A percentile compares a stretch with the other conserved stretches of the same genome.
phyloP scores from a whole-genome alignment of 2,113 vertebrate species.

The Anguilla japonica region DNA sequence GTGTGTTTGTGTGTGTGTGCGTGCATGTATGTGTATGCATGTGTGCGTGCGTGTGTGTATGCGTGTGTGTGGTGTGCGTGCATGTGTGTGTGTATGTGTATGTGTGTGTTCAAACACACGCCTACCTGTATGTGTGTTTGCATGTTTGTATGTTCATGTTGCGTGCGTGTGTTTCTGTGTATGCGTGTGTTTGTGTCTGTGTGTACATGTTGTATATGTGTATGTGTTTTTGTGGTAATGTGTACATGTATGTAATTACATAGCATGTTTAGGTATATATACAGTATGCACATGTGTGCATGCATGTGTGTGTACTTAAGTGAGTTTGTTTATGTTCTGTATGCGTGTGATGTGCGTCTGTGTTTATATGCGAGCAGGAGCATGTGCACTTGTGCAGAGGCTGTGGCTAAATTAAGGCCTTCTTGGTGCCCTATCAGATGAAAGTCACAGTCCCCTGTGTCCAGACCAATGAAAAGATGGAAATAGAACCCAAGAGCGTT shows the following conservation, averaged over 20 bases:
- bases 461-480: background rate
- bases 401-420: background rate
- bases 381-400: background rate
- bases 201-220: too few species aligned
- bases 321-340: background rate
- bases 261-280: too few species aligned
- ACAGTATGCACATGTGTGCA: background rate
- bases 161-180: background rate
- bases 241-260: too few species aligned
- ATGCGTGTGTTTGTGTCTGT: too few species aligned
- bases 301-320: background rate
- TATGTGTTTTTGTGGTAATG: too few species aligned
- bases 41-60: background rate
- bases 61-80: background rate
- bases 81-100: constrained; percentile 9
- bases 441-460: background rate
- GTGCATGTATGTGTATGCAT: background rate
- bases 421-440: background rate
- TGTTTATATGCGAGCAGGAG: background rate
- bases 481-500: background rate
- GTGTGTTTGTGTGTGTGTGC: background rate
- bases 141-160: background rate
- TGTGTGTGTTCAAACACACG: too few species aligned
- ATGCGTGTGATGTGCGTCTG: background rate
- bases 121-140: background rate